Conservation (phyloP, 2,888 invertebrate species). For the Mythimna vitellina region DNA sequence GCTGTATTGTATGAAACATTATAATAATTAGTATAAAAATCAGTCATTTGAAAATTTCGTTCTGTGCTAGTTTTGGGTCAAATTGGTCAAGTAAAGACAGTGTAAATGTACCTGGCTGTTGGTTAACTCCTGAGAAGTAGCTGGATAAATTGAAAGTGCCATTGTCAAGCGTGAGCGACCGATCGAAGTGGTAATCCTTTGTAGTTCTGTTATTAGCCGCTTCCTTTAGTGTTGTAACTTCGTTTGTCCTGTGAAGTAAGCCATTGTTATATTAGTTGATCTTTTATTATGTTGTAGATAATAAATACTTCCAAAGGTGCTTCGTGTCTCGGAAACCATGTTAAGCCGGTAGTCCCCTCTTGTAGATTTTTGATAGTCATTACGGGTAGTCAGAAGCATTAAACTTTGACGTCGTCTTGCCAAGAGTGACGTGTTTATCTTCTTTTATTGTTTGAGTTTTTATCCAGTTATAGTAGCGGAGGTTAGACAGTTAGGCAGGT, state of each 20-base stretch:
- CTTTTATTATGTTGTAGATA: background rate
- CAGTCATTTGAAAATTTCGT: too few species aligned
- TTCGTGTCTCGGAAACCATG: background rate
- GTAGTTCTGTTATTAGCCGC: constrained; percentile 79
- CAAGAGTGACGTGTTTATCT: background rate
- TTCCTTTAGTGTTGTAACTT: constrained; percentile 86
- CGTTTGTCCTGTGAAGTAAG: constrained; percentile 81
- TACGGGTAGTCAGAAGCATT: background rate
- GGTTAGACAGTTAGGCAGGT: background rate
- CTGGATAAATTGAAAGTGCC: constrained; percentile 78
- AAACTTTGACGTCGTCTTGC: background rate
- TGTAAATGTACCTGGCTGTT: constrained; percentile 74
- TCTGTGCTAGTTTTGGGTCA: background rate
- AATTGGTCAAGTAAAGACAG: too few species aligned
- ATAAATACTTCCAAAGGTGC: background rate
- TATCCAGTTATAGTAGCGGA: background rate
- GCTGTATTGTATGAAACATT: too few species aligned
- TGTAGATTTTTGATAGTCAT: background rate
- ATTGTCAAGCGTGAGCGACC: constrained; percentile 71
- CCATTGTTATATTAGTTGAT: constrained; percentile 2
- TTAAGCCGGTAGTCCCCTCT: background rate
- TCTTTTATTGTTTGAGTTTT: background rate
- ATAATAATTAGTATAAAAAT: too few species aligned
- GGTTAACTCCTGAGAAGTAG: constrained; percentile 82
- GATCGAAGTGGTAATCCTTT: constrained; percentile 75